A percentile compares a stretch with the other conserved stretches of the same genome.
These are phyloP conservation scores for Sanderia malayensis DNA, from an alignment of 30 jellyfish, hydroid and myxozoan genomes.

Conservation along the genomic window DNA sequence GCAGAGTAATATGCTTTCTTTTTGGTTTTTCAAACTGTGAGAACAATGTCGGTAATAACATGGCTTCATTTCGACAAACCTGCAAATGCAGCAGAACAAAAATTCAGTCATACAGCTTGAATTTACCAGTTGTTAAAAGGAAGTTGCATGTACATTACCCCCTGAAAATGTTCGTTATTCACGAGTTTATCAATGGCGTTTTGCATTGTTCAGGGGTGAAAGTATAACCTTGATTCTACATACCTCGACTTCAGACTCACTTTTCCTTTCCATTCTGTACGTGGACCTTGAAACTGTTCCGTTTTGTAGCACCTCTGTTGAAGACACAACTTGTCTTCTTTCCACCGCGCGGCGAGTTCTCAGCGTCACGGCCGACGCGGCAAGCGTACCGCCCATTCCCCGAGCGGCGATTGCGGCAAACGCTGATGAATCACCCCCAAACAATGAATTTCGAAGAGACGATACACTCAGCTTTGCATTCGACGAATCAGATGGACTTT, in stretches of 20 bases:
- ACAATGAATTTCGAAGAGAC: conserved; percentile 31
- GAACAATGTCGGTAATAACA: conserved; percentile 18
- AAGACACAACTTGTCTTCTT: conserved; percentile 49
- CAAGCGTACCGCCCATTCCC: conserved; percentile 54
- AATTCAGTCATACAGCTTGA: too few relatives aligned
- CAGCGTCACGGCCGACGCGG: conserved; percentile 21
- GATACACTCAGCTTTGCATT: conserved; percentile 38
- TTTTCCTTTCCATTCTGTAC: conserved; percentile 39
- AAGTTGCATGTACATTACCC: too few relatives aligned
- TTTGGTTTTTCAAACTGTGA: conserved; percentile 45
- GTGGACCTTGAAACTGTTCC: conserved; percentile 27
- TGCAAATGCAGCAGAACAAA: too few relatives aligned
- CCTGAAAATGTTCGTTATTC: too few relatives aligned
- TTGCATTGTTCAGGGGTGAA: too few relatives aligned
- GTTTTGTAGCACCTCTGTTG: conserved; percentile 23
- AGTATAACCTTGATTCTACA: too few relatives aligned
- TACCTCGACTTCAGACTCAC: conserved; percentile 51
- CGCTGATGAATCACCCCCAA: conserved; percentile 33
- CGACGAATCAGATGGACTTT: conserved; percentile 3
- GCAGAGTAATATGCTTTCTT: conserved; percentile 17
- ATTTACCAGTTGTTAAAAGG: too few relatives aligned
- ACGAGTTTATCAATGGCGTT: too few relatives aligned
- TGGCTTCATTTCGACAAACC: conserved; percentile 10
- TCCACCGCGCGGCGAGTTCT: conserved; percentile 33
- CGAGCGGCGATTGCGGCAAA: conserved; percentile 18